These are phyloP conservation scores for Penelope pileata DNA, from an alignment of 2,113 vertebrate species.

Conservation along the genomic window DNA sequence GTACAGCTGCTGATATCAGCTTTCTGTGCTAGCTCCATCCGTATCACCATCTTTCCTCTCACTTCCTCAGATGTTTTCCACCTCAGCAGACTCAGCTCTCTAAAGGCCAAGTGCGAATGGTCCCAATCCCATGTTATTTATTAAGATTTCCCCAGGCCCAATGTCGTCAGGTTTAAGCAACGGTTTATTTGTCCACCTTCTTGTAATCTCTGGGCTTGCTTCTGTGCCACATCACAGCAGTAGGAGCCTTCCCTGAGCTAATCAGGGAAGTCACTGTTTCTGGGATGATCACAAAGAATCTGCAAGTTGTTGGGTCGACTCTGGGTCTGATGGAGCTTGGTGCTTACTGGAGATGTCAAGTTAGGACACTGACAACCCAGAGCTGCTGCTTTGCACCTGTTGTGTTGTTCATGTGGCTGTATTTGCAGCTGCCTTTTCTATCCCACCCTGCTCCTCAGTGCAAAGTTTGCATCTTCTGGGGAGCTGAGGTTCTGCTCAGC, in stretches of 20 bases:
- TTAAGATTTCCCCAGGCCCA: background rate
- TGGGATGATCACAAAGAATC: background rate
- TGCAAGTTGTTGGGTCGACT: background rate
- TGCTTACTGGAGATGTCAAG: background rate
- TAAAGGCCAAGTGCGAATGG: background rate
- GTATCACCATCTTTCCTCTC: background rate
- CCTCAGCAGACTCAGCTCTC: background rate
- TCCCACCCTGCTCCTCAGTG: background rate
- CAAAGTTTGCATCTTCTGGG: background rate
- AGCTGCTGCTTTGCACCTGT: slow-evolving; percentile 41
- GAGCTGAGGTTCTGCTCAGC: background rate
- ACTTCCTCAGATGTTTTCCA: background rate
- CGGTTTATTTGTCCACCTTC: background rate
- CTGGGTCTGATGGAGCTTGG: background rate
- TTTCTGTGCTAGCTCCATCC: slow-evolving; percentile 1
- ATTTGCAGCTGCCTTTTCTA: background rate
- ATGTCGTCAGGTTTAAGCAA: background rate
- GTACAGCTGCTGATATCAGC: slow-evolving; percentile 62
- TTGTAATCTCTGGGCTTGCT: background rate
- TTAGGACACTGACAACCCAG: slow-evolving; percentile 10
- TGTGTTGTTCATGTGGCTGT: background rate
- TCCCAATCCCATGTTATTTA: background rate
- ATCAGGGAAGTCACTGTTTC: background rate
- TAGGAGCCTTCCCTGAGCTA: background rate
- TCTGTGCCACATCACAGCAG: background rate